Base-by-base conservation (phyloP, 1,140 invertebrate genomes). In the Papilio polyxenes region DNA sequence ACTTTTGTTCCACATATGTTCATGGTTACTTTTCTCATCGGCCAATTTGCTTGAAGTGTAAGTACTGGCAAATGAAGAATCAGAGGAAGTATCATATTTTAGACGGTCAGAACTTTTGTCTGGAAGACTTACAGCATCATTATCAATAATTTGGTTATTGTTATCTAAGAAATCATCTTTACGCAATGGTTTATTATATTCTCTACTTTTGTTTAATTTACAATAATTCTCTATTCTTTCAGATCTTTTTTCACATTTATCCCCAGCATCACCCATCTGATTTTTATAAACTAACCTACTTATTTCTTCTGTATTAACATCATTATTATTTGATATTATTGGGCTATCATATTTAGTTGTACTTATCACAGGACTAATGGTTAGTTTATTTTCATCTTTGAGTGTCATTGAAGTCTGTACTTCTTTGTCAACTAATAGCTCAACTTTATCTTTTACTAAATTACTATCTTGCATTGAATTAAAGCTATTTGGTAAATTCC, bases 191-290 rank as follows among this genome's bases (percentile, higher is more conserved):
- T 90, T 89, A 88, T 91, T 91, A 82, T 81, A 89, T 85, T 94
- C 93, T 85, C 93, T 88, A 86, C 89, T 92, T 88, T 94, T 94
- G 87, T 94, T 94, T 87, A 94, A 88, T 87, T 93, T 94, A 92
- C 93, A 94, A 87, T 92, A 94, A 88, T 94, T 94, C 87, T 93
- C 92, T 85, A 94, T 88, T 91, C 90, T 93, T 75, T 93, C 92
- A 94, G 92, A 94, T 93, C 92, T 94, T 83, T 74, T 81, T 86
- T 92, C 89, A 88, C 85, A 82, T 89, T 89, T 88, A 85, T 79
- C 85, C 84, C 87, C 85, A 85, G 83, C 89, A 84, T 87, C 82
- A 84, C 82, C 72, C 76, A 82, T 85, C 80, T 90, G 87, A 89
- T 85, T 88, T 87, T 88, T 87, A 87, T 87, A 83, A 88, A 86